Base-by-base conservation (phyloP, 2,113 vertebrate species). In the Thunnus thynnus region DNA sequence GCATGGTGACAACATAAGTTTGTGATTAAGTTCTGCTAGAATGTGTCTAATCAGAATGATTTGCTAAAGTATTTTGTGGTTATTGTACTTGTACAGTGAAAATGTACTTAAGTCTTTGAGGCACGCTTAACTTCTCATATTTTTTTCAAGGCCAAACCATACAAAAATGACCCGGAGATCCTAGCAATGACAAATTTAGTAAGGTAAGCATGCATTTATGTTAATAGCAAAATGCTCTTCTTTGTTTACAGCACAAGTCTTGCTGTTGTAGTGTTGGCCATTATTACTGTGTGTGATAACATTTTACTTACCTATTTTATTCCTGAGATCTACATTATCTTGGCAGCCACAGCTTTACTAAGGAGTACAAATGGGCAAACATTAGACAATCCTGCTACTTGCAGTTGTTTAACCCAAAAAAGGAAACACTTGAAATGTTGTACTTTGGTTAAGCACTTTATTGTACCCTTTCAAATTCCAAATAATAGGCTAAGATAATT, bases 111-210 rank as follows among this genome's bases (percentile, higher is more conserved):
- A 10, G 9, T 75, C 32, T 44, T 27, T 18, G 18, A 54, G 2
- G 32, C 32, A 10, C 3, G 3, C 22, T 1, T 70, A 68, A 76
- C 57, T 14, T 68, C 47, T 63, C 36, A 0, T 55, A 1, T 63
- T 78, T 20, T 72, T 55, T 88, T 83, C 87, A 93, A 99, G 98
- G 98, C 98, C 88, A 99, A 99, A 96, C 98, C 98, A n/a, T 99
- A 99, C 94, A 99, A 99, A 96, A 99, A 99, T 89, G 98, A 99
- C 91, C 98, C 98, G 85, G 98, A 99, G 94, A 99, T 99, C 94
- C 95, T 99, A 94, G 98, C 98, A 88, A 99, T 99, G 98, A 99
- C 98, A 3, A 99, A 99, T 95, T 96, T 99, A 97, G 97, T 99
- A 97, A 99, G 98, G 98, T 99, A 97, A 94, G 93, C 20, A 30